phyloP scores from a whole-genome alignment of 2,888 invertebrate species.

The Drosophila austrosaltans region DNA sequence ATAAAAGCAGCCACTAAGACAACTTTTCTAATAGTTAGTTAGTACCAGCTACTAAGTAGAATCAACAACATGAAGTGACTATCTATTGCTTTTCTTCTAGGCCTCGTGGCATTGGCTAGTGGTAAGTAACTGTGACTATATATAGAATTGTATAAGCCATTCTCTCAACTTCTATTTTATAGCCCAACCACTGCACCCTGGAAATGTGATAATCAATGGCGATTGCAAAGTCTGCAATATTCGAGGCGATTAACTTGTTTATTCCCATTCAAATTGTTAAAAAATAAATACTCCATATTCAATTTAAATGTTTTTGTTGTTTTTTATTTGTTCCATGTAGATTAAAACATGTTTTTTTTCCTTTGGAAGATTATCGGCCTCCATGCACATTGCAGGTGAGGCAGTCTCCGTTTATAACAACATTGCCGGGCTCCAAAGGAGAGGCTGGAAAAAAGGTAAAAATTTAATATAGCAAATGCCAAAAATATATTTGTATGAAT shows the following conservation, averaged over 20 bases:
- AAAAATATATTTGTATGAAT: neutral
- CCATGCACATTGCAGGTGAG: conserved; percentile 51
- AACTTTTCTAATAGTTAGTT: conserved; percentile 33
- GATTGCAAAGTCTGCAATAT: conserved; percentile 52
- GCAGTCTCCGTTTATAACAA: conserved; percentile 62
- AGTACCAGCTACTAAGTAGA: conserved; percentile 20
- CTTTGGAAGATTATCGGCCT: conserved; percentile 8
- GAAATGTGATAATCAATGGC: conserved; percentile 60
- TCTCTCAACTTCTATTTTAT: neutral
- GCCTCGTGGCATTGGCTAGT: conserved; percentile 51
- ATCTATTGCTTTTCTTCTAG: conserved; percentile 53
- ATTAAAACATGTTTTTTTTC: neutral
- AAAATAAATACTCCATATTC: neutral
- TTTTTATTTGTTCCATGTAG: neutral
- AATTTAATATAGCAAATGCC: neutral
- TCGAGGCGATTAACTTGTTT: conserved; percentile 38
- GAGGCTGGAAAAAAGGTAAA: conserved; percentile 35
- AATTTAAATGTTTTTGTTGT: too few species aligned
- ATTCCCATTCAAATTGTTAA: neutral
- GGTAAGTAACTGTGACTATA: conserved; percentile 40
- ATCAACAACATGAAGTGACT: conserved; percentile 60
- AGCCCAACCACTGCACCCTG: conserved; percentile 56
- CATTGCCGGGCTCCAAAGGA: conserved; percentile 45
- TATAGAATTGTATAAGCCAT: neutral
- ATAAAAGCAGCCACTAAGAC: conserved; percentile 48